Percentiles rank a stretch among this genome's conserved stretches.
These are phyloP conservation scores for Aythya baeri DNA, from an alignment of 2,113 vertebrate genomes.

Conservation along the genomic window DNA sequence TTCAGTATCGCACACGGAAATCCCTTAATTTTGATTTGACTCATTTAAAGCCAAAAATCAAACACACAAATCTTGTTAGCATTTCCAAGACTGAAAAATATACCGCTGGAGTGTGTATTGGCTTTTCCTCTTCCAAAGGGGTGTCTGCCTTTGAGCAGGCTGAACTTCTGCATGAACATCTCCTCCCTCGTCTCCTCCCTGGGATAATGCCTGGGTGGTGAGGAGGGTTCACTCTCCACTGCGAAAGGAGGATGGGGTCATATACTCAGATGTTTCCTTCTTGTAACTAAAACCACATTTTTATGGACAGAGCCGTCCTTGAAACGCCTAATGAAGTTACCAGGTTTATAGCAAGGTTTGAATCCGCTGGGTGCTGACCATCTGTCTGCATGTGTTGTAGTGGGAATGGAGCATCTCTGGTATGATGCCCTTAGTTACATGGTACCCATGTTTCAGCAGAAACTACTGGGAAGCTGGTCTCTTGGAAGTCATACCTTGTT, in stretches of 20 bases:
- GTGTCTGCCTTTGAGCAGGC: not conserved
- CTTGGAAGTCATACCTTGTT: not conserved
- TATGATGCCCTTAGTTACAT: not conserved
- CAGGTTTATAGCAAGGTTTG: not conserved
- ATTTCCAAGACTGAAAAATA: not conserved
- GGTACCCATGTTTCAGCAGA: not conserved
- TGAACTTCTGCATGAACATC: not conserved
- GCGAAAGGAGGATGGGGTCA: not conserved
- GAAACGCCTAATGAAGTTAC: not conserved
- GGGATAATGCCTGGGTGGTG: not conserved
- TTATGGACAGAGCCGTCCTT: not conserved
- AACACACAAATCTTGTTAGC: constrained; percentile 17
- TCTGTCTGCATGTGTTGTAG: not conserved
- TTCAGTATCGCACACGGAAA: constrained; percentile 4
- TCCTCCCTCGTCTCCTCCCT: not conserved
- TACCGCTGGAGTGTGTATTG: rapidly evolving
- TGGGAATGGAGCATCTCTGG: not conserved
- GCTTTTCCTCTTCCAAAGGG: not conserved
- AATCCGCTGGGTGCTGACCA: not conserved
- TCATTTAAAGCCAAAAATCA: constrained; percentile 39
- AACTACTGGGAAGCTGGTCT: not conserved
- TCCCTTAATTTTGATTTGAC: constrained; percentile 34
- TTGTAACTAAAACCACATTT: not conserved
- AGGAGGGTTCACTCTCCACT: not conserved
- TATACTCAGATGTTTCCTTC: not conserved